phyloP scores from a whole-genome alignment of 1,140 invertebrate species.

The Bombus fervidus region DNA sequence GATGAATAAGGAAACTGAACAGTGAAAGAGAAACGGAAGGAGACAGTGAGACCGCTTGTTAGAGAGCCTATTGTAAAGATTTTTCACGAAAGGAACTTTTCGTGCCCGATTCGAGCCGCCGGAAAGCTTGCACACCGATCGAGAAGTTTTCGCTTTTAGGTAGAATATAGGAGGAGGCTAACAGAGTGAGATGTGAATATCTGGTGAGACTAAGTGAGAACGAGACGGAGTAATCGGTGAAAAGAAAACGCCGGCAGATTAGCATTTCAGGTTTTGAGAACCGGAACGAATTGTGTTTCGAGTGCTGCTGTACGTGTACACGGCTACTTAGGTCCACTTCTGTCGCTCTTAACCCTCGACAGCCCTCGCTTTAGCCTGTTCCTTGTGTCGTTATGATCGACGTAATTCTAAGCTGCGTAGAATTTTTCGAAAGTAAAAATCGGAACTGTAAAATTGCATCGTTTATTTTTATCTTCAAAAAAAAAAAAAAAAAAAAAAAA shows the following conservation, averaged over 20 bases:
- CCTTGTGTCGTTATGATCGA: conserved; percentile 5
- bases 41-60: conserved; percentile 75
- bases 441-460: neutral
- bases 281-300: conserved; percentile 69
- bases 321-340: conserved; percentile 43
- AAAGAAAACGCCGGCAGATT: conserved; percentile 67
- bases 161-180: neutral
- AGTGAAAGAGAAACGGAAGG: neutral
- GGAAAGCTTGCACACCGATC: conserved; percentile 36
- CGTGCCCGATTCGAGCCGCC: conserved; percentile 20
- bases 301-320: conserved; percentile 50
- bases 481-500: neutral
- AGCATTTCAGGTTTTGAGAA: conserved; percentile 67
- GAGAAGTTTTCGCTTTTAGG: conserved; percentile 15
- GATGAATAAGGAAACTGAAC: neutral
- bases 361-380: conserved; percentile 18
- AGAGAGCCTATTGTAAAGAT: conserved; percentile 73
- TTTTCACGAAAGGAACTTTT: conserved; percentile 63
- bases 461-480: neutral
- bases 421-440: neutral
- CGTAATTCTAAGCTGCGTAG: neutral
- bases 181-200: neutral
- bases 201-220: neutral
- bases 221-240: conserved; percentile 28
- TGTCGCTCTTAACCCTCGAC: conserved; percentile 25